Percentiles rank a stretch among this genome's conserved stretches.
Conservation (phyloP, 1,140 invertebrate genomes). For the Centruroides sculpturatus region DNA sequence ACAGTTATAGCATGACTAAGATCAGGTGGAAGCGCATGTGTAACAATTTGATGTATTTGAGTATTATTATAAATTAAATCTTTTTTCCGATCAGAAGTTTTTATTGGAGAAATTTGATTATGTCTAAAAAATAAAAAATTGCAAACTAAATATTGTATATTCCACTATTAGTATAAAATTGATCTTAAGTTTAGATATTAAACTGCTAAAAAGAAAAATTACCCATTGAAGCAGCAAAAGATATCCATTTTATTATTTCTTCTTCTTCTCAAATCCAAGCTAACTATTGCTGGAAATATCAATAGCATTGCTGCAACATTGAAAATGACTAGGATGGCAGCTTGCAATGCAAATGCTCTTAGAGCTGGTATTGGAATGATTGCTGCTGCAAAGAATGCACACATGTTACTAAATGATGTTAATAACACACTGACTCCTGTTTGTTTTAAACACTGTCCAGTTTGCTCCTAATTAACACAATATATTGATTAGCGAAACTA, state of each 20-base stretch:
- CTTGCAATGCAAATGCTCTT: slow-evolving; percentile 78
- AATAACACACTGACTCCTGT: slow-evolving; percentile 70
- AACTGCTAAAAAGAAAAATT: no score
- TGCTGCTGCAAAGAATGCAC: slow-evolving; percentile 64
- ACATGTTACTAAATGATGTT: slow-evolving; percentile 67
- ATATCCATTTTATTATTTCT: slow-evolving; percentile 58
- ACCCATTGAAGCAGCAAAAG: slow-evolving; percentile 48
- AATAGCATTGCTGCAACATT: slow-evolving; percentile 72
- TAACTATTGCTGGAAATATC: slow-evolving; percentile 87
- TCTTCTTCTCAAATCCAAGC: slow-evolving; percentile 66
- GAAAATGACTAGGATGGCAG: slow-evolving; percentile 73
- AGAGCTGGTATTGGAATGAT: slow-evolving; percentile 89
- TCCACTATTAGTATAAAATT: background rate
- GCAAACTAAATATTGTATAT: background rate
- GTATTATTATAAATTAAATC: background rate
- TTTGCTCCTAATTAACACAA: slow-evolving; percentile 42
- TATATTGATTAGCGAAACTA: slow-evolving; percentile 1
- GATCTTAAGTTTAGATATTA: background rate
- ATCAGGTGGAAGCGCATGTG: slow-evolving; percentile 34
- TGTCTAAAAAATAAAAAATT: background rate
- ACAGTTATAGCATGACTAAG: slow-evolving; percentile 39
- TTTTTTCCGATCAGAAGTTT: background rate
- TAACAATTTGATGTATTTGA: slow-evolving; percentile 30
- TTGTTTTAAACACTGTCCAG: slow-evolving; percentile 68
- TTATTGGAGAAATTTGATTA: background rate